Evolutionary conservation across 2,113 vertebrate genomes (phyloP).

Genomic region (Ptychochromis oligacanthus): DNA sequence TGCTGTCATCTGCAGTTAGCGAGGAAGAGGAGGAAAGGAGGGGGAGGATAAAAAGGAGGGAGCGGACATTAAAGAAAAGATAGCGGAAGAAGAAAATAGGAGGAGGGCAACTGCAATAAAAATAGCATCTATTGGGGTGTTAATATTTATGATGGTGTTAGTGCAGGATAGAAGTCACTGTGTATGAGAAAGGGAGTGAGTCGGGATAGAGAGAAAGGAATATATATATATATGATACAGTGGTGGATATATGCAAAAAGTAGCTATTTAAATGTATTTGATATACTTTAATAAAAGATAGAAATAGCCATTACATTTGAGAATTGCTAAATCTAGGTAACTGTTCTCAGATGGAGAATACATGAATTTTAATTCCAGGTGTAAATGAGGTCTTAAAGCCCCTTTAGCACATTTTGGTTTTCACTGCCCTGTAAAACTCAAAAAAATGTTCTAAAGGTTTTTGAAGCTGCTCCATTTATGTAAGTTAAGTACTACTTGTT

Average conservation of each 20-base stretch:
- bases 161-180: background rate
- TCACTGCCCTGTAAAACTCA: background rate
- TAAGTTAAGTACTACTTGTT: background rate
- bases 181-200: background rate
- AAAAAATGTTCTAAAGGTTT: background rate
- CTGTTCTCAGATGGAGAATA: background rate
- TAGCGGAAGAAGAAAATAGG: background rate
- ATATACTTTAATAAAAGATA: background rate
- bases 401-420: background rate
- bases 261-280: background rate
- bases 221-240: background rate
- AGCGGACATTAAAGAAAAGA: background rate
- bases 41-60: background rate
- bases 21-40: background rate
- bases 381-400: background rate
- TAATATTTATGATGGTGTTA: slow-evolving; percentile 44
- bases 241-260: background rate
- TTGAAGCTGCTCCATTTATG: background rate
- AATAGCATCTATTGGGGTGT: slow-evolving; percentile 27
- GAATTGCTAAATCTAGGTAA: background rate
- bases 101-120: background rate
- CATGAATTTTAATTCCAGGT: slow-evolving; percentile 1
- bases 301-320: background rate
- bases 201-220: background rate
- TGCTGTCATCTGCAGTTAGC: background rate